Percentiles rank a stretch among this genome's conserved stretches.
phyloP scores from a whole-genome alignment of 2,888 invertebrate species.

The Ephialtes manifestator region DNA sequence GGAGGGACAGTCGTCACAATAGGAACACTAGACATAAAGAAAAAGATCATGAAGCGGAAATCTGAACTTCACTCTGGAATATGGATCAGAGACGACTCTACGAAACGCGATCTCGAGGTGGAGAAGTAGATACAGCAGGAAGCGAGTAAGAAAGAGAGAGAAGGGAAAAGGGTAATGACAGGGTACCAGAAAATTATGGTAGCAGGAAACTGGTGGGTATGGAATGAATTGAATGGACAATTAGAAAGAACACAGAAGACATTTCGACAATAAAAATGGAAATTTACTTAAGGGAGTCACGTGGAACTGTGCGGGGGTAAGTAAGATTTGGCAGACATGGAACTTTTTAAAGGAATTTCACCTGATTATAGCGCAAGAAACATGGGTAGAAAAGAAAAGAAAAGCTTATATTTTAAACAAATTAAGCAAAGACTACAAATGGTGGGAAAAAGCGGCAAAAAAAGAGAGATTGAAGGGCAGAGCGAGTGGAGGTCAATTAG shows the following conservation, averaged over 20 bases:
- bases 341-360: slow-evolving; percentile 22
- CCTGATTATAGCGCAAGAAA: slow-evolving; percentile 20
- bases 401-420: neutral
- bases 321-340: neutral
- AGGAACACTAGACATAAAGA: slow-evolving; percentile 16
- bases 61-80: neutral
- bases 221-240: too few species aligned
- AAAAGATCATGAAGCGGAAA: neutral
- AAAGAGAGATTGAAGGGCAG: slow-evolving; percentile 31
- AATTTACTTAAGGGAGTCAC: neutral
- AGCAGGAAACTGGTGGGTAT: too few species aligned
- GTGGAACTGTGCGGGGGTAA: neutral
- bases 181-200: too few species aligned
- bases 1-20: slow-evolving; percentile 5
- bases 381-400: slow-evolving; percentile 24
- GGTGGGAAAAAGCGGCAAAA: slow-evolving; percentile 36
- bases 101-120: too few species aligned
- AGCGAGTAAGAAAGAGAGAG: too few species aligned
- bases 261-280: neutral
- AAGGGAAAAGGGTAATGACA: too few species aligned
- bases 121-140: too few species aligned
- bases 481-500: slow-evolving; percentile 40
- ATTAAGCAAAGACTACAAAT: slow-evolving; percentile 24
- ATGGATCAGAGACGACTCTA: too few species aligned
- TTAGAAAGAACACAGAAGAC: neutral